Base-by-base conservation (phyloP, 2,113 vertebrate species). In the Glaucidium brasilianum region DNA sequence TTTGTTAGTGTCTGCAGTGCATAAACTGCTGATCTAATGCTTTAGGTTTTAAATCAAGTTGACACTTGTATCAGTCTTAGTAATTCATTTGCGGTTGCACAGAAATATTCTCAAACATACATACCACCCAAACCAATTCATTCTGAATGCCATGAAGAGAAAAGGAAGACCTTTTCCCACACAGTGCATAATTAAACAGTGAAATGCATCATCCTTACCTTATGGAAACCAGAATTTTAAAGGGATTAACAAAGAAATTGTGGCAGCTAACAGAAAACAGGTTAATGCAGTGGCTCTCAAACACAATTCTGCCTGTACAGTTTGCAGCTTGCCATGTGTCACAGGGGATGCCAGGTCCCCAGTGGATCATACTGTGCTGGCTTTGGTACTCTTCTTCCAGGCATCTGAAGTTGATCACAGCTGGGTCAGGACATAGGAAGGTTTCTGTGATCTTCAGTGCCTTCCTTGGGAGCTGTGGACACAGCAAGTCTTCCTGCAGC, bases 41-140 rank as follows among this genome's bases (percentile, higher is more conserved):
- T 84, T 94, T 71, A 89, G 32, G 47, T 92, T 94, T 89, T 91
- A 94, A 92, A 95, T 78, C 50, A 92, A 88, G 32, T 45, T 81
- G 83, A 89, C 11, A 9, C 47, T 87, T 39, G 11, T 62, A 92
- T 85, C 74, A 64, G 49, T 79, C 58, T 76, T 59, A 52, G 53
- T 34, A 94, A 85, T 79, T 86, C 19, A 68, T 85, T 79, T 83
- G 72, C 0, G 1, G 68, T 77, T 75, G 47, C 37, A 84, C 50
- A 88, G n/a, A 83, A 92, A 84, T 92, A 89, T 63, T 92, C 52
- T 49, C 68, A 91, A 94, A 91, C 60, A 85, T 20, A 62, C 15
- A 75, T 34, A 71, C 84, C 37, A 92, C 50, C 76, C 12, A 1
- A 77, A 92, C 8, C 53, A 53, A 74, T 52, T 55, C 4, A 78